Evolutionary conservation across 1,140 invertebrate species (phyloP), one percentile per base, ranked within the genome.

Genomic region (Araneus ventricosus): DNA sequence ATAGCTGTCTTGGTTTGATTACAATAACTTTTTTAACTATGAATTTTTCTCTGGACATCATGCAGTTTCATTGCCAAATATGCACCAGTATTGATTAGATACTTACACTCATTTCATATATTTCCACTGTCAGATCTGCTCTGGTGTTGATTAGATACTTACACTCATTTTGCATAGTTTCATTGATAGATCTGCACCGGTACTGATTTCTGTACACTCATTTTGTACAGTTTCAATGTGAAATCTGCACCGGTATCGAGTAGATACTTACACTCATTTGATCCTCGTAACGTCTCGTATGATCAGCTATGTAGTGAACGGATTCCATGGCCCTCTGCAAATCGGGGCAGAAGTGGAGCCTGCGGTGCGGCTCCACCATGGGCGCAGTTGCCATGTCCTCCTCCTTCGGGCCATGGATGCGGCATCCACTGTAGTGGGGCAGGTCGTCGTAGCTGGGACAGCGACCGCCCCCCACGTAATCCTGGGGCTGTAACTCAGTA

Each of bases 261-360:
- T 87, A 22, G 17, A 70, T 88, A 94, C 94, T 94, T 93, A 94
- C 94, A 87, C 90, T 93, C 91, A 94, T 93, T 75, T 94, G 84
- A 34, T 94, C 94, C 34, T 94, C 94, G 59, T 94, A 93, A 7
- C 94, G 57, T 10, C 94, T 75, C 20, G 94, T 94, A 70, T 94
- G 94, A 27, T 94, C 92, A 24, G 94, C 94, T 41, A 94, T 94
- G 61, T 94, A 94, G 82, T 94, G 94, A 22, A 94, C 94, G 34
- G 94, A 94, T 41, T 94, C 94, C 90, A 94, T 92, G 41, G 94
- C 94, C 63, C 87, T 59, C 57, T 94, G 90, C 5, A 94, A 59
- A 10, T 94, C 94, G 4, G 94, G 94, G 41, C 94, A 94, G 87
- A 94, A 94, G 52, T 94, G 94, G 30, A 94, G 80, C 14, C 91